A percentile compares a stretch with the other conserved stretches of the same genome.
phyloP scores from a whole-genome alignment of 1,140 invertebrate species.

The Stegodyphus mimosarum region DNA sequence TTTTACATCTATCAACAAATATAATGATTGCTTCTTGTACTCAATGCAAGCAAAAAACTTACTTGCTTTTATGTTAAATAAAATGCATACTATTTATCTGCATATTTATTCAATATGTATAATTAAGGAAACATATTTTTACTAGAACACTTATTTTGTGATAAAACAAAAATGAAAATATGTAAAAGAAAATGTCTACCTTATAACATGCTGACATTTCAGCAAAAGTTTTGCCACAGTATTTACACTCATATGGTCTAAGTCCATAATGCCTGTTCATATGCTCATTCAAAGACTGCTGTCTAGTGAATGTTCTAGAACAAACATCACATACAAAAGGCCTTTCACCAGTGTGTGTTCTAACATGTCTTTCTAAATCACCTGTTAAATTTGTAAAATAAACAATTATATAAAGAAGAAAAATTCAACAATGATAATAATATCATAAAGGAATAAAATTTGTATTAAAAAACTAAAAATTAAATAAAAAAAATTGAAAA shows the following conservation, averaged over 20 bases:
- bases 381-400: constrained; percentile 57
- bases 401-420: background rate
- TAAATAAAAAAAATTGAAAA: too few species aligned
- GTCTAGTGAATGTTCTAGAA: constrained; percentile 66
- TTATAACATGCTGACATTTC: constrained; percentile 68
- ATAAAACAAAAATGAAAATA: too few species aligned
- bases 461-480: too few species aligned
- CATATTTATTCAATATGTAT: too few species aligned
- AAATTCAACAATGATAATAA: background rate
- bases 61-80: too few species aligned
- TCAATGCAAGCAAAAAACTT: too few species aligned
- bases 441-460: too few species aligned
- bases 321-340: constrained; percentile 69
- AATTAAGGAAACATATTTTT: too few species aligned
- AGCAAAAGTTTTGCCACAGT: constrained; percentile 67
- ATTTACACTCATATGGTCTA: constrained; percentile 67
- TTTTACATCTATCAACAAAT: too few species aligned
- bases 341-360: constrained; percentile 69
- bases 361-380: constrained; percentile 67
- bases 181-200: constrained; percentile 9
- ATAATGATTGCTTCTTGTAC: too few species aligned
- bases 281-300: constrained; percentile 65
- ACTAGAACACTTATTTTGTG: too few species aligned
- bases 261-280: constrained; percentile 66
- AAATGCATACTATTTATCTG: too few species aligned